Evolutionary conservation across 2,113 vertebrate genomes (phyloP).

Genomic region (Erythrocercus mccallii): DNA sequence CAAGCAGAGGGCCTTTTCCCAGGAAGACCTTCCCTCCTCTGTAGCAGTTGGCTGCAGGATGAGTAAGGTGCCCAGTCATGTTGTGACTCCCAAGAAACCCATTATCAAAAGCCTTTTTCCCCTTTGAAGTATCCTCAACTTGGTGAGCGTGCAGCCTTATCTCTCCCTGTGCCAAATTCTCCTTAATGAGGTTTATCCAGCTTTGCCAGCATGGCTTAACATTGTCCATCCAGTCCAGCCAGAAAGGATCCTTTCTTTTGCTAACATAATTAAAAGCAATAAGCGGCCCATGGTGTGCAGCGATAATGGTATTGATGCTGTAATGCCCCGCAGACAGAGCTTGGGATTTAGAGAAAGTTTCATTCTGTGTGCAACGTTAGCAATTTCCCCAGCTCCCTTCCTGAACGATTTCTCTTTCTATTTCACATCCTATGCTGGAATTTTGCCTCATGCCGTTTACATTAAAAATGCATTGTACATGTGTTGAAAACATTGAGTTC

Average conservation of each 20-base stretch:
- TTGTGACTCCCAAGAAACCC: neutral
- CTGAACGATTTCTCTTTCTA: slow-evolving; percentile 40
- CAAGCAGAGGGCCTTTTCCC: neutral
- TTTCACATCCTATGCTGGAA: slow-evolving; percentile 58
- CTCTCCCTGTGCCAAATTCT: slow-evolving; percentile 37
- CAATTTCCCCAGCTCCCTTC: slow-evolving; percentile 34
- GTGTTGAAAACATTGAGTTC: slow-evolving; percentile 47
- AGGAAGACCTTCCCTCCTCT: neutral
- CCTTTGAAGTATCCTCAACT: slow-evolving; percentile 24
- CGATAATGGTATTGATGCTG: slow-evolving; percentile 40
- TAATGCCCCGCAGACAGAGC: neutral
- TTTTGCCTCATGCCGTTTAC: slow-evolving; percentile 51
- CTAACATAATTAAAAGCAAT: slow-evolving; percentile 64
- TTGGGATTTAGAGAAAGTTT: slow-evolving; percentile 39
- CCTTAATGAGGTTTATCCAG: slow-evolving; percentile 63
- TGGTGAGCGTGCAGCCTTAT: neutral
- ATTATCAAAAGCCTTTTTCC: neutral
- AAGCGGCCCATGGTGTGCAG: slow-evolving; percentile 21
- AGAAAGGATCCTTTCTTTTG: slow-evolving; percentile 57
- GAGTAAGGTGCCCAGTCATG: neutral
- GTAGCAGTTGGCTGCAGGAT: neutral
- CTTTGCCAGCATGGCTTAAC: slow-evolving; percentile 54
- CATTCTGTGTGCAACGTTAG: neutral
- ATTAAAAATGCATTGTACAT: slow-evolving; percentile 65
- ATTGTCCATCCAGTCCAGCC: slow-evolving; percentile 18